phyloP scores from a whole-genome alignment of 2,888 invertebrate genomes.

The Spodoptera littoralis region DNA sequence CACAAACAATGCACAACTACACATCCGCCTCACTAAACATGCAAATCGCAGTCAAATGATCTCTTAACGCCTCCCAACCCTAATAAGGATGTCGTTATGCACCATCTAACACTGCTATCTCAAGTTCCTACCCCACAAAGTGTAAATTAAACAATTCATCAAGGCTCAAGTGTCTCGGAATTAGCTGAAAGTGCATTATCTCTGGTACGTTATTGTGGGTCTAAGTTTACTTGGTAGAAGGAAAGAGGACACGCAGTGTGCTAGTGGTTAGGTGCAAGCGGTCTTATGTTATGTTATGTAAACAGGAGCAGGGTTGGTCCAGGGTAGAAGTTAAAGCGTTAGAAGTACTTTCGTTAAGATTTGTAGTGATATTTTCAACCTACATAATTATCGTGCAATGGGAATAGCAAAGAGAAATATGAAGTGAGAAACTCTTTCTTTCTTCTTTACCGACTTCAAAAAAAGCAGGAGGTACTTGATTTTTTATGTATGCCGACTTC shows the following conservation, averaged over 20 bases:
- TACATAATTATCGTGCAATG: too few relatives aligned
- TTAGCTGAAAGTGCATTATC: conserved; percentile 65
- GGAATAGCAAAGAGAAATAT: too few relatives aligned
- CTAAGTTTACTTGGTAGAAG: conserved; percentile 68
- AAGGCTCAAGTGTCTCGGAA: conserved; percentile 62
- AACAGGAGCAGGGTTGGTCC: conserved; percentile 47
- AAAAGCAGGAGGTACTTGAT: too few relatives aligned
- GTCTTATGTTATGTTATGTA: conserved; percentile 64
- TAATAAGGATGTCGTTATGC: conserved; percentile 52
- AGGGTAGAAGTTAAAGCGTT: conserved; percentile 8
- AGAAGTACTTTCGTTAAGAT: background rate
- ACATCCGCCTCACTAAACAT: conserved; percentile 27
- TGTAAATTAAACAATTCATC: conserved; percentile 64
- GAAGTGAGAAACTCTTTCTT: too few relatives aligned
- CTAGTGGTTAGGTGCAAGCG: conserved; percentile 62
- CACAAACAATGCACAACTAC: conserved; percentile 19
- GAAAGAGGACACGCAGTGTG: conserved; percentile 71
- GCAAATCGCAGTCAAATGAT: conserved; percentile 50
- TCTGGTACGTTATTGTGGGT: conserved; percentile 60
- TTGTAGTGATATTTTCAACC: too few relatives aligned
- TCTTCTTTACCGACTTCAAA: too few relatives aligned
- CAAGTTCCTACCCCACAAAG: conserved; percentile 47
- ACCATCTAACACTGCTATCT: conserved; percentile 50
- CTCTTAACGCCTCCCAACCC: conserved; percentile 37
- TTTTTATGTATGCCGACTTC: too few relatives aligned